Evolutionary conservation across 1,140 invertebrate genomes (phyloP).

Genomic region (Nebria ingens): DNA sequence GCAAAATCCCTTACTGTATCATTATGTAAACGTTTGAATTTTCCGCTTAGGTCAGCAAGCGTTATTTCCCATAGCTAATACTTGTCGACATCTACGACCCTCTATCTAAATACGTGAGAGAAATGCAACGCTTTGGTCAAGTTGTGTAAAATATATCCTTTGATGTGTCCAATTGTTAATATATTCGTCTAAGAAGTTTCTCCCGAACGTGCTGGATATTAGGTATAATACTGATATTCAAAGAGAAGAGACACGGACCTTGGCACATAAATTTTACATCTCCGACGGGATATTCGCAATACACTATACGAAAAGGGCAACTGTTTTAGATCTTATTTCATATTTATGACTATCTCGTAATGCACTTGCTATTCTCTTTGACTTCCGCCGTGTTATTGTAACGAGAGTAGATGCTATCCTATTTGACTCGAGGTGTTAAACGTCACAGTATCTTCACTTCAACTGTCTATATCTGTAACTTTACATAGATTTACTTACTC

Average conservation of each 20-base stretch:
- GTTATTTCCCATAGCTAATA: too few species aligned
- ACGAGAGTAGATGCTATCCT: background rate
- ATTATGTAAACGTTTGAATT: too few species aligned
- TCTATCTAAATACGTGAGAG: too few species aligned
- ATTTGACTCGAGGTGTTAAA: background rate
- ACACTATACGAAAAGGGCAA: background rate
- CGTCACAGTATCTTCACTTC: background rate
- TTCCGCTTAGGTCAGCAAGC: too few species aligned
- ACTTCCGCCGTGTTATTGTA: background rate
- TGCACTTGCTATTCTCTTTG: conserved; percentile 6
- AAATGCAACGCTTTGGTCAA: too few species aligned
- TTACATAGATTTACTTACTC: too few species aligned
- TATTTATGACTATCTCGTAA: conserved; percentile 8
- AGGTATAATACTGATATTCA: background rate
- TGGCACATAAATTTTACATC: background rate
- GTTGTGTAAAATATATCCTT: background rate
- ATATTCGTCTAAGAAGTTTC: background rate
- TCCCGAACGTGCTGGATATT: background rate
- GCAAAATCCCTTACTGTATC: too few species aligned
- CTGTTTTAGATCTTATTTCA: conserved; percentile 6
- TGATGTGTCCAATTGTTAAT: background rate
- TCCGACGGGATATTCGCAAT: background rate
- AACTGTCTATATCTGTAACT: too few species aligned
- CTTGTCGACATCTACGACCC: too few species aligned
- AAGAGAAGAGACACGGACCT: background rate